Conservation (phyloP, 1,140 invertebrate species). For the Meloidogyne hapla region DNA sequence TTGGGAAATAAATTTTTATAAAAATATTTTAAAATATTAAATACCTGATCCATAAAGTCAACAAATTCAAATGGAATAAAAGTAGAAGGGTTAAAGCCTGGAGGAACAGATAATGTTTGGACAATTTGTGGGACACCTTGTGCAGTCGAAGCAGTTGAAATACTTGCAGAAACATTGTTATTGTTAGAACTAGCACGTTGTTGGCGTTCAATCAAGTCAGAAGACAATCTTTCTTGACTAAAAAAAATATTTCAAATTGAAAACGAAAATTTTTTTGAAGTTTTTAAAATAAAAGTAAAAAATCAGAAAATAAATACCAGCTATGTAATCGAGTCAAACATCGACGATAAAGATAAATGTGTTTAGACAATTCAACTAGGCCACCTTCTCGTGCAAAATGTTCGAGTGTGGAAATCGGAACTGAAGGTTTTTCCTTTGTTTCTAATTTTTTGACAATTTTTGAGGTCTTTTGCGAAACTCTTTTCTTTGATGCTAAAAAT, state of each 20-base stretch:
- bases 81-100: background rate
- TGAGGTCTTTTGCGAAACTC: background rate
- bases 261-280: background rate
- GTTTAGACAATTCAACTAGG: slow-evolving; percentile 23
- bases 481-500: background rate
- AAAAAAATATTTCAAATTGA: too few relatives aligned
- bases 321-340: slow-evolving; percentile 3
- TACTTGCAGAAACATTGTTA: background rate
- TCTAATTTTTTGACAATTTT: background rate
- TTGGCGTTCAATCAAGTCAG: slow-evolving; percentile 11
- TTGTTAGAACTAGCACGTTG: background rate
- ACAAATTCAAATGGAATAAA: background rate
- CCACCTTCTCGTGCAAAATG: slow-evolving; percentile 37
- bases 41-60: background rate
- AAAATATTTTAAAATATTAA: too few relatives aligned
- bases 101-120: background rate
- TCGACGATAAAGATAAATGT: slow-evolving; percentile 21
- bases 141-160: background rate
- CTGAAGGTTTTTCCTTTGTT: background rate
- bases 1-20: too few relatives aligned
- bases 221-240: slow-evolving; percentile 16
- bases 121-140: background rate
- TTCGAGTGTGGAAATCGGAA: slow-evolving; percentile 30
- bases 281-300: background rate
- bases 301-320: background rate